Percentiles rank a stretch among this genome's conserved stretches.
phyloP scores from a whole-genome alignment of 2,888 invertebrate species.

The Apomyelois bistriatella region DNA sequence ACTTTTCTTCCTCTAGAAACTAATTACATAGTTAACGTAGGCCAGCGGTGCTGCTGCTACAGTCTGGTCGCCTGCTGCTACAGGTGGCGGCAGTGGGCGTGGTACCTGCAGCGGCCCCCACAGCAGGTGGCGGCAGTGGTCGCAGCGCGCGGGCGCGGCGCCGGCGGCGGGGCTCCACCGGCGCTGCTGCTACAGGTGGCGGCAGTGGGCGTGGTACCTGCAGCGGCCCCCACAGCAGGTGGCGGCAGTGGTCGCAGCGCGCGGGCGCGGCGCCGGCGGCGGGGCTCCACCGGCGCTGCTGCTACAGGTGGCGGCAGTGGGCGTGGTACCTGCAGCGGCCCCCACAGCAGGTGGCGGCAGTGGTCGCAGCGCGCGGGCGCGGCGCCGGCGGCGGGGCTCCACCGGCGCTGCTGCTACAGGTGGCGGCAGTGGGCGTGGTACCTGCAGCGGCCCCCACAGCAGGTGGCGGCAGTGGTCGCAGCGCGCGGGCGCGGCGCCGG shows the following conservation, averaged over 20 bases:
- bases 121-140: slow-evolving; percentile 91
- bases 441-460: slow-evolving; percentile 89
- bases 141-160: slow-evolving; percentile 88
- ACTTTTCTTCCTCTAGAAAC: too few species aligned
- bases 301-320: too few species aligned
- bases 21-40: too few species aligned
- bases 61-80: background rate
- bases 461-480: slow-evolving; percentile 91
- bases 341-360: slow-evolving; percentile 94
- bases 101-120: slow-evolving; percentile 86
- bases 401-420: too few species aligned
- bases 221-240: slow-evolving; percentile 93
- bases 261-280: slow-evolving; percentile 87
- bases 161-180: too few species aligned
- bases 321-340: slow-evolving; percentile 83
- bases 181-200: too few species aligned
- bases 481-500: slow-evolving; percentile 87
- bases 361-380: slow-evolving; percentile 89
- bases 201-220: background rate
- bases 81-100: background rate
- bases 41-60: too few species aligned
- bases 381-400: slow-evolving; percentile 86
- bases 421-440: too few species aligned
- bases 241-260: slow-evolving; percentile 90
- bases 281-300: too few species aligned